A percentile compares a stretch with the other conserved stretches of the same genome.
Conservation (phyloP, 2,113 vertebrate genomes). For the Pelodiscus sinensis region DNA sequence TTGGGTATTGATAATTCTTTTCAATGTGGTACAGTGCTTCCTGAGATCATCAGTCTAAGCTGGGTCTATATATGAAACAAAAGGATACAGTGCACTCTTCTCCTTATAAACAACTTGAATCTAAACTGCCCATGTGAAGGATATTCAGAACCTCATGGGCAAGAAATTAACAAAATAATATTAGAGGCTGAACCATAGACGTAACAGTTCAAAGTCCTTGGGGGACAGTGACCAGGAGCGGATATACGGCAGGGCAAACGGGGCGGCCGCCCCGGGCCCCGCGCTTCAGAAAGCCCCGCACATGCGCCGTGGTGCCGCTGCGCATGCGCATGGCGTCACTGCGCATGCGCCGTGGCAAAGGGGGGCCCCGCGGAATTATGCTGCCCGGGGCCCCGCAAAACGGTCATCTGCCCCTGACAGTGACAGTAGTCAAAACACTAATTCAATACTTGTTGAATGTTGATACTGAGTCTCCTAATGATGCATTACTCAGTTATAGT, state of each 20-base stretch:
- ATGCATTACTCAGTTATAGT: rapidly evolving
- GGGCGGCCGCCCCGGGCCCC: no score
- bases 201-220: not conserved
- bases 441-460: not conserved
- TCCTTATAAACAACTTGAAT: rapidly evolving
- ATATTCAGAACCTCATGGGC: rapidly evolving
- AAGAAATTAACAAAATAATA: not conserved
- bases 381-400: no score
- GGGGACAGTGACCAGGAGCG: no score
- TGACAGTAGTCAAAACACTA: no score
- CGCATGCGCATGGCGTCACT: no score
- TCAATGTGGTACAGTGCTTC: not conserved
- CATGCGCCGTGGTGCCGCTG: no score
- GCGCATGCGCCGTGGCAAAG: no score
- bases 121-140: not conserved
- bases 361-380: no score
- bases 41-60: not conserved
- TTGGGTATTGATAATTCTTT: not conserved
- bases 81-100: rapidly evolving
- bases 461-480: rapidly evolving
- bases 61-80: not conserved
- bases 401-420: no score
- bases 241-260: no score
- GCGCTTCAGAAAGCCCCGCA: no score
- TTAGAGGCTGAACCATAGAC: not conserved